Conservation (phyloP, 2,888 invertebrate species). For the Dioctria rufipes region DNA sequence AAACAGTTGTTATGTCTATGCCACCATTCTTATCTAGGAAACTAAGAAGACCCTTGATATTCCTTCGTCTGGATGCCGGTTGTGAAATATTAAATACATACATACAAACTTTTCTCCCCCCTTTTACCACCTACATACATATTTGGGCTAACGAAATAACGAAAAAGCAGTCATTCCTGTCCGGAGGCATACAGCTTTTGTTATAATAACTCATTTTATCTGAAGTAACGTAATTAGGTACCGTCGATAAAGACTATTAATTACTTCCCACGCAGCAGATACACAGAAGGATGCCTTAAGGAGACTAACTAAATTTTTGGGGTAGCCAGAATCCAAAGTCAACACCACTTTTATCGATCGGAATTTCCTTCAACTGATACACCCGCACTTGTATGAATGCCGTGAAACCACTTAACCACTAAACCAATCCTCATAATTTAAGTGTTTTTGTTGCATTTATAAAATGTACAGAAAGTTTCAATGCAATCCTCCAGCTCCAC, state of each 20-base stretch:
- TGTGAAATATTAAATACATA: not conserved
- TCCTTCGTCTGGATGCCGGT: constrained; percentile 4
- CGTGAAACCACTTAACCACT: not conserved
- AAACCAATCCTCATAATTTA: constrained; percentile 32
- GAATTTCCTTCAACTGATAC: not conserved
- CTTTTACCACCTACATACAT: not conserved
- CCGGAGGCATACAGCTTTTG: constrained; percentile 37
- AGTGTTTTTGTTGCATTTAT: constrained; percentile 29
- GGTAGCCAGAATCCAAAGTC: no score
- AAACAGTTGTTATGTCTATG: constrained; percentile 42
- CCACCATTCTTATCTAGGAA: constrained; percentile 10
- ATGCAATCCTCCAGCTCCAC: not conserved
- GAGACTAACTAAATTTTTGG: not conserved
- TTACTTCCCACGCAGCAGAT: constrained; percentile 54
- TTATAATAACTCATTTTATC: constrained; percentile 59
- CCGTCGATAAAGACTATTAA: constrained; percentile 59
- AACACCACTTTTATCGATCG: constrained; percentile 23
- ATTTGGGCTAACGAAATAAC: constrained; percentile 5
- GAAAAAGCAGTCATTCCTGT: constrained; percentile 3
- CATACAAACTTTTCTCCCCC: not conserved
- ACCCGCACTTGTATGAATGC: not conserved
- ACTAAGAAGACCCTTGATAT: constrained; percentile 11
- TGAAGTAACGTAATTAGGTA: constrained; percentile 57
- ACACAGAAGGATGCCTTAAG: constrained; percentile 30
- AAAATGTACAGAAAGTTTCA: constrained; percentile 42